Percentiles rank a stretch among this genome's conserved stretches.
Conservation (phyloP, 2,888 invertebrate genomes). For the Andricus curvator region DNA sequence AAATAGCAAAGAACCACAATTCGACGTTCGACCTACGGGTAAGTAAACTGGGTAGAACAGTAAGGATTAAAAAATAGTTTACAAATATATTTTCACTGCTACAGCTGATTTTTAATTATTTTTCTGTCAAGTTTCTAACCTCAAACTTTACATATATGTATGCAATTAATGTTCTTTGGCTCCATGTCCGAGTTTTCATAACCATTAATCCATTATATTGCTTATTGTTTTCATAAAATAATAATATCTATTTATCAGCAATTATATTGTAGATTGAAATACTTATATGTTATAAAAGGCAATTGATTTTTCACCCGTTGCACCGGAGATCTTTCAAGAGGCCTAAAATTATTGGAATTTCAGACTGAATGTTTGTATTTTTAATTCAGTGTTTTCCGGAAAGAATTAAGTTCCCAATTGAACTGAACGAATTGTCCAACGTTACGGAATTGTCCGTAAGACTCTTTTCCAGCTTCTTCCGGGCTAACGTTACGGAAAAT, state of each 20-base stretch:
- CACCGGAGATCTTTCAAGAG: too few relatives aligned
- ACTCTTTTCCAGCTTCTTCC: too few relatives aligned
- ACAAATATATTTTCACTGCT: not conserved
- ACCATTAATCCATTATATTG: not conserved
- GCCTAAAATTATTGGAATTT: not conserved
- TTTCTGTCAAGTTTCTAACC: not conserved
- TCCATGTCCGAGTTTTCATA: not conserved
- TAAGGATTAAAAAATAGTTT: not conserved
- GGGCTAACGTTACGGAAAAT: too few relatives aligned
- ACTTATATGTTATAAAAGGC: not conserved
- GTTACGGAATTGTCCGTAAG: too few relatives aligned
- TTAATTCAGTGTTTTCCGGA: too few relatives aligned
- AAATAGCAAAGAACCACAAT: constrained; percentile 86
- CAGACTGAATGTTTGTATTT: too few relatives aligned
- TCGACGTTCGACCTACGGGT: constrained; percentile 92
- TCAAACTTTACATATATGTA: not conserved
- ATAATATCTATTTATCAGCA: not conserved
- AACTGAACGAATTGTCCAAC: too few relatives aligned
- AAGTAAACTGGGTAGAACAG: constrained; percentile 60
- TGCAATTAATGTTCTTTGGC: too few relatives aligned
- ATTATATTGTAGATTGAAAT: too few relatives aligned
- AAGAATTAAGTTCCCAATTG: too few relatives aligned
- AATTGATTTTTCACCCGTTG: not conserved
- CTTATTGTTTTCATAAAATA: not conserved
- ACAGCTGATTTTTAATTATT: not conserved